Evolutionary conservation across 2,888 invertebrate genomes (phyloP).

Genomic region (Azorinus chamasolen): DNA sequence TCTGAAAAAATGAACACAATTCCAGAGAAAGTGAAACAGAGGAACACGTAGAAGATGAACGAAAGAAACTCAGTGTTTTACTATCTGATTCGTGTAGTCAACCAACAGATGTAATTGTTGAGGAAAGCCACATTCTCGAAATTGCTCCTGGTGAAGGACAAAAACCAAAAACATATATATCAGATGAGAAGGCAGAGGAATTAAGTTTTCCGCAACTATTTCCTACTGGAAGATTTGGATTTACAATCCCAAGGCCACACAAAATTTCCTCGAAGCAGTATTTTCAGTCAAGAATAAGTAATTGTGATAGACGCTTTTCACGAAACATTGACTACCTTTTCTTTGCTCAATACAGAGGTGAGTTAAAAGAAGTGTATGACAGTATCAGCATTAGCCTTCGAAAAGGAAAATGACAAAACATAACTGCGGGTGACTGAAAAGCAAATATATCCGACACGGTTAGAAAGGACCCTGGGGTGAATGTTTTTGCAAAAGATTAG

Average conservation of each 20-base stretch:
- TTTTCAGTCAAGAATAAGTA: conserved; percentile 33
- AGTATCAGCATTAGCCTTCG: conserved; percentile 19
- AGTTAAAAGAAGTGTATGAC: conserved; percentile 55
- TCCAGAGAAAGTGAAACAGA: background rate
- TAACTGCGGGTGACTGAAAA: conserved; percentile 46
- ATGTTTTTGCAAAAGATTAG: conserved; percentile 61
- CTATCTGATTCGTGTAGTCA: conserved; percentile 44
- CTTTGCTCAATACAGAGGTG: conserved; percentile 50
- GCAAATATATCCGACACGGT: conserved; percentile 27
- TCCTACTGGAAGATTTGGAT: conserved; percentile 43
- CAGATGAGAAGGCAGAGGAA: conserved; percentile 39
- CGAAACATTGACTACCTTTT: conserved; percentile 61
- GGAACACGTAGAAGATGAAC: conserved; percentile 28
- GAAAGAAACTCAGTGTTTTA: conserved; percentile 28
- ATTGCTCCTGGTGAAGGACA: conserved; percentile 53
- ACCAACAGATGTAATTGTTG: conserved; percentile 41
- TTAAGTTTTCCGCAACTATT: conserved; percentile 44
- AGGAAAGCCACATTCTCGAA: conserved; percentile 11
- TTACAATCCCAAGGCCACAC: conserved; percentile 3
- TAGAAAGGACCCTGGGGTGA: conserved; percentile 46
- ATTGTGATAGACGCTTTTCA: conserved; percentile 55
- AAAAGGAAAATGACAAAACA: conserved; percentile 37
- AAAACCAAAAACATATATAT: conserved; percentile 16
- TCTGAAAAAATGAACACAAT: background rate
- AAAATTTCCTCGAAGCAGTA: conserved; percentile 46